Conservation (phyloP, 2,888 invertebrate genomes). For the Drosophila ezoana region DNA sequence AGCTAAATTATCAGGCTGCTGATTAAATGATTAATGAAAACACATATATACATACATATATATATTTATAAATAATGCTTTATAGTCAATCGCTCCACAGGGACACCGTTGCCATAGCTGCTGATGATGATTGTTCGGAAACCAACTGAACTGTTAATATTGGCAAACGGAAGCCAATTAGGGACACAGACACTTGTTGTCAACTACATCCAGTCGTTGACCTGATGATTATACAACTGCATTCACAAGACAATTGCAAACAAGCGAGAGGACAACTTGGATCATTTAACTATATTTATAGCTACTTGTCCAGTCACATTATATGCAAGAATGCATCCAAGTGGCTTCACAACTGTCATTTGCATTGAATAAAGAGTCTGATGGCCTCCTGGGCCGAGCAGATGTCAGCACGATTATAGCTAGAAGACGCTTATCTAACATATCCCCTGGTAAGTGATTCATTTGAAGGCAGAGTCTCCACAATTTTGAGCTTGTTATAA, state of each 20-base stretch:
- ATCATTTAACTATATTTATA: background rate
- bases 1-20: slow-evolving; percentile 26
- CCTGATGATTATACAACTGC: background rate
- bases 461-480: too few relatives aligned
- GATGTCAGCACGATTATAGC: too few relatives aligned
- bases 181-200: slow-evolving; percentile 5
- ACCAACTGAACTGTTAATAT: slow-evolving; percentile 1
- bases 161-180: slow-evolving; percentile 12
- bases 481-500: too few relatives aligned
- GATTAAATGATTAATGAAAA: slow-evolving; percentile 51
- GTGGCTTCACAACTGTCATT: too few relatives aligned
- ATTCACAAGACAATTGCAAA: background rate
- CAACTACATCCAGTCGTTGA: background rate
- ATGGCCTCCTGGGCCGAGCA: too few relatives aligned
- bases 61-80: background rate
- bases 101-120: too few relatives aligned
- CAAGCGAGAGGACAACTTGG: background rate
- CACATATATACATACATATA: background rate
- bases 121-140: background rate
- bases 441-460: too few relatives aligned
- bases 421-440: too few relatives aligned
- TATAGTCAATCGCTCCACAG: background rate
- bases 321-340: too few relatives aligned
- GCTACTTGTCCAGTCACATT: too few relatives aligned
- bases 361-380: too few relatives aligned